Percentiles rank a stretch among this genome's conserved stretches.
phyloP scores from a whole-genome alignment of 92 coral and sea anemone species.

The Hydrozoanthus gracilis region DNA sequence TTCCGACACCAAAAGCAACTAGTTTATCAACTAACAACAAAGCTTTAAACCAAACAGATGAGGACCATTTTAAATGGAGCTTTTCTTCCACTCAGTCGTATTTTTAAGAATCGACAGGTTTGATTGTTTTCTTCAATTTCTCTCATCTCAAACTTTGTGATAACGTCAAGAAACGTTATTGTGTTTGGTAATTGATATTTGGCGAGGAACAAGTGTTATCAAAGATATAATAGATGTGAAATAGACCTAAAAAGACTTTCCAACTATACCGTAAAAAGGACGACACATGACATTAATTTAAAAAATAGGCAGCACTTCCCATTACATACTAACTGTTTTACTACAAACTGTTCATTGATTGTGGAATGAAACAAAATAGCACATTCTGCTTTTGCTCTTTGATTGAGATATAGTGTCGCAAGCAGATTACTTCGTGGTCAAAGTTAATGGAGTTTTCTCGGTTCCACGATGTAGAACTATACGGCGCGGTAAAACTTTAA shows the following conservation, averaged over 20 bases:
- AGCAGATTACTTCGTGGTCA: not conserved
- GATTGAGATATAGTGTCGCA: too few relatives aligned
- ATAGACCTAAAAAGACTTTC: not conserved
- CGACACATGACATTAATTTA: too few relatives aligned
- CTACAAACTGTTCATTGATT: too few relatives aligned
- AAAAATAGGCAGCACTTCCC: too few relatives aligned
- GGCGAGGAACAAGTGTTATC: not conserved
- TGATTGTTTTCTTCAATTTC: slow-evolving; percentile 2
- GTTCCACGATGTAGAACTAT: not conserved
- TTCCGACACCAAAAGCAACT: not conserved
- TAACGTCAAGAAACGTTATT: not conserved
- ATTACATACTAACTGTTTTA: too few relatives aligned
- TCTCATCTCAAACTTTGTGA: not conserved
- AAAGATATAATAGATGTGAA: not conserved
- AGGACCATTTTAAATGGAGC: not conserved
- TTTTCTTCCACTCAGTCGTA: not conserved
- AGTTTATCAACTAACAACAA: not conserved
- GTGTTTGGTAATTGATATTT: not conserved
- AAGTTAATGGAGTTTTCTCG: not conserved
- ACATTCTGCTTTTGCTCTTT: too few relatives aligned
- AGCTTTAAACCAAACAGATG: not conserved
- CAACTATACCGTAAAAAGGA: not conserved
- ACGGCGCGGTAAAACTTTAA: too few relatives aligned
- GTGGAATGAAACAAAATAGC: too few relatives aligned
- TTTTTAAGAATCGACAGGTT: slow-evolving; percentile 2